Percentiles rank a stretch among this genome's conserved stretches.
Conservation (phyloP, 1,140 invertebrate species). For the Tetramorium simillimum region DNA sequence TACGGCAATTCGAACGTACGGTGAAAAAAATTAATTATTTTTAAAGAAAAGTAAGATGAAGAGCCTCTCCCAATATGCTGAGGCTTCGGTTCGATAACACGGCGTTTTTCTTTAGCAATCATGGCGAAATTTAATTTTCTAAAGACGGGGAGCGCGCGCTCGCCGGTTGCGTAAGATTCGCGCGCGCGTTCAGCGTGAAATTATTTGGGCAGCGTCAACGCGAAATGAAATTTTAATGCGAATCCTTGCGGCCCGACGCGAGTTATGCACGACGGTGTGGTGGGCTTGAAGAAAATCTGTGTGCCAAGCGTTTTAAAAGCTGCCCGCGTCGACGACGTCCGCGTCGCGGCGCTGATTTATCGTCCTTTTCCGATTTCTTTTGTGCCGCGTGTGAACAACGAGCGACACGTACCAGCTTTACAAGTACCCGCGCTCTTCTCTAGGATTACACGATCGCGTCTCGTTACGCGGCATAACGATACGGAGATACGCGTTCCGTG, state of each 20-base stretch:
- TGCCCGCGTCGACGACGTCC: constrained; percentile 24
- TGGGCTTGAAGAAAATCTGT: constrained; percentile 25
- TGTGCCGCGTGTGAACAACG: constrained; percentile 39
- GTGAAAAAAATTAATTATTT: background rate
- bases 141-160: background rate
- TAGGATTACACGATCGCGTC: constrained; percentile 33
- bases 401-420: constrained; percentile 47
- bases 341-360: constrained; percentile 36
- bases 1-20: background rate
- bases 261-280: background rate
- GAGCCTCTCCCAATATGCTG: background rate
- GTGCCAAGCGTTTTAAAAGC: constrained; percentile 44
- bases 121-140: constrained; percentile 56
- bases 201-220: constrained; percentile 66
- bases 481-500: background rate
- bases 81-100: background rate
- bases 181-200: constrained; percentile 63
- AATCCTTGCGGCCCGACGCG: background rate
- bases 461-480: constrained; percentile 23
- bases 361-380: constrained; percentile 34
- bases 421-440: constrained; percentile 12
- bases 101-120: constrained; percentile 16
- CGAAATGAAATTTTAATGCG: constrained; percentile 71
- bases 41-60: background rate
- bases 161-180: constrained; percentile 40